Base-by-base conservation (phyloP, 2,888 invertebrate species). In the Eulithis prunata region DNA sequence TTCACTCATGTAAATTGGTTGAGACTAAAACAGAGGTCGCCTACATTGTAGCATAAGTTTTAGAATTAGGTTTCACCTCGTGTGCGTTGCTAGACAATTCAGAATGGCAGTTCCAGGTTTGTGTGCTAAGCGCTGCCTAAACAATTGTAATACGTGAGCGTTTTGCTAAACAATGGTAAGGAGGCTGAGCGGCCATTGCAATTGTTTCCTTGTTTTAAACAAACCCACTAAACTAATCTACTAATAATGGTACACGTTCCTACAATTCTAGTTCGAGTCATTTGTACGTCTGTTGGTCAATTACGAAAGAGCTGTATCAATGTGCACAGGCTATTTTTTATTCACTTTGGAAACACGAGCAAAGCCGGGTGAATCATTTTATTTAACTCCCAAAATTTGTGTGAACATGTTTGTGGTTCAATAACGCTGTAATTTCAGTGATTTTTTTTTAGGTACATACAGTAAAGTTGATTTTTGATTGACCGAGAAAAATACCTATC, bases 101-200 rank as follows among this genome's bases (percentile, higher is more conserved):
- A 32, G 14, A 53, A 46, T 28, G 46, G 58, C 64, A 55, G 49
- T 64, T 56, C 57, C 60, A 67, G 60, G 53, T 63, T 67, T 63
- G 36, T 64, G 57, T 45, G 57, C 63, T 56, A 55, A 64, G 52
- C 51, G 45, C 55, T 52, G 52, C 47, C 14, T 60, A 56, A 64
- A 57, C 59, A 56, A 64, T 56, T 59, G 46, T 57, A 49, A 43
- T 67, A 67, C 63, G 67, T 60, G 67, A 60, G 52, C 21, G 58
- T 58, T 62, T 60, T 52, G 7, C 32, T 54, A 60, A 59, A 64
- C 64, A 64, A 64, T 64, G 58, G 46, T 43, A 49, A 56, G n/a
- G 56, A 55, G 59, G 56, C 64, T 64, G 59, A 51, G 36, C 36
- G 21, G 21, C 56, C 38, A 56, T 47, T 57, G 14, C 28, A 11